Conservation (phyloP, 2,797 vertebrate species). For the Lindbergichthys nudifrons region DNA sequence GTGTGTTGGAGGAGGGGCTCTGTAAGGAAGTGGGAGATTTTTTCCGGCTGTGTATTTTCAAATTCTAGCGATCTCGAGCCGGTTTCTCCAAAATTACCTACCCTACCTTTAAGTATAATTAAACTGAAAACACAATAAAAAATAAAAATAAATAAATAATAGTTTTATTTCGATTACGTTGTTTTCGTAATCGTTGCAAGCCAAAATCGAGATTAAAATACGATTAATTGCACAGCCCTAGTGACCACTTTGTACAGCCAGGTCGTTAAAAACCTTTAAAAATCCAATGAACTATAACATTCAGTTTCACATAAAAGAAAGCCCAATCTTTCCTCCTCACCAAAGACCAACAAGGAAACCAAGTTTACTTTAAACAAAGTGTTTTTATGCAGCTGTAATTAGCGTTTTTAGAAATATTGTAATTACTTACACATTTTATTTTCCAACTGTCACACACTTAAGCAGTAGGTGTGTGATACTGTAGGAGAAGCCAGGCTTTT, state of each 20-base stretch:
- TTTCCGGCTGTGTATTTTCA: no score
- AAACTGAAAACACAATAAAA: no score
- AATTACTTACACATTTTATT: neutral
- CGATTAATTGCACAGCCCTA: no score
- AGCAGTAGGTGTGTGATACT: conserved; percentile 12
- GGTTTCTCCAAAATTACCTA: no score
- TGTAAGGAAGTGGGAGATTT: no score
- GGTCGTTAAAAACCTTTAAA: neutral
- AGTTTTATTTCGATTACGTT: no score
- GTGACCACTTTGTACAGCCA: neutral
- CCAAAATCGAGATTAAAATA: no score
- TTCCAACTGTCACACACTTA: neutral
- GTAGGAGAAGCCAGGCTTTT: neutral
- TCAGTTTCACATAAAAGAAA: conserved; percentile 9
- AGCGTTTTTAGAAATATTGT: neutral
- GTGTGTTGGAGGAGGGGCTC: no score
- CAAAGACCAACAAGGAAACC: neutral
- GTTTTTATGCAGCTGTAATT: neutral
- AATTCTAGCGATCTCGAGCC: no score
- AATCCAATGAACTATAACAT: neutral
- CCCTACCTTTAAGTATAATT: no score
- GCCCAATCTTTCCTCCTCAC: neutral
- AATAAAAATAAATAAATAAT: no score
- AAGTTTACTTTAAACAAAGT: neutral
- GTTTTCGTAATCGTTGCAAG: no score